Evolutionary conservation across 53 echinoderm and acorn worm genomes (phyloP), one percentile per base, ranked within the genome.

Genomic region (Crossaster papposus): DNA sequence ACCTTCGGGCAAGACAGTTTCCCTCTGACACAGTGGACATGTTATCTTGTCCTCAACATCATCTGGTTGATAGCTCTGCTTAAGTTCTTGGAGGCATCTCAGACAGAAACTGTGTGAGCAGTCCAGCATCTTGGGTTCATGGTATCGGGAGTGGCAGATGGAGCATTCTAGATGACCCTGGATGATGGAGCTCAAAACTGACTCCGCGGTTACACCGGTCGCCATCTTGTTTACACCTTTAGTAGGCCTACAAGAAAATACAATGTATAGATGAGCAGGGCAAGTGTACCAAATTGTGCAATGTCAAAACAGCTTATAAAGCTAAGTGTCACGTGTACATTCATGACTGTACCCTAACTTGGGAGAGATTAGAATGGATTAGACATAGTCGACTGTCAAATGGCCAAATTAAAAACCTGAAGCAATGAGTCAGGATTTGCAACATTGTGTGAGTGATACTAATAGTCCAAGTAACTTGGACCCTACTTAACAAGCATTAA

Each of bases 21-120:
- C 83, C 63, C 64, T 74, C 63, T 83, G 90, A 51, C 90, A 90
- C 26, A 83, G 62, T 30, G 80, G 82, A 36, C 90, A 90, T 63
- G 51, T 82, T 4, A 90, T 36, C 51, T 77, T 83, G 20, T 51
- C 77, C 34, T 32, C 63, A 65, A 51, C 50, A 52, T 32, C 63
- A 65, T 65, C 50, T n/a, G 82, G 76, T 26, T 64, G 64, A 11
- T 77, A 76, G 29, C 77, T 90, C 23, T 73, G 51, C 31, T 85
- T 52, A 0, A 85, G 30, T 38, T 82, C 74, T 77, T 90, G 83
- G 77, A 90, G 83, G 54, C 90, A 90, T 74, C 30, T 83, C 37
- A 83, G 65, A 63, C 90, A 90, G 78, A 81, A 90, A 38, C 82
- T 82, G 83, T 90, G 90, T 15, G 83, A 64, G 83, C 90, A 90